Conservation (phyloP, 2,888 invertebrate genomes). For the Apantesis nais region DNA sequence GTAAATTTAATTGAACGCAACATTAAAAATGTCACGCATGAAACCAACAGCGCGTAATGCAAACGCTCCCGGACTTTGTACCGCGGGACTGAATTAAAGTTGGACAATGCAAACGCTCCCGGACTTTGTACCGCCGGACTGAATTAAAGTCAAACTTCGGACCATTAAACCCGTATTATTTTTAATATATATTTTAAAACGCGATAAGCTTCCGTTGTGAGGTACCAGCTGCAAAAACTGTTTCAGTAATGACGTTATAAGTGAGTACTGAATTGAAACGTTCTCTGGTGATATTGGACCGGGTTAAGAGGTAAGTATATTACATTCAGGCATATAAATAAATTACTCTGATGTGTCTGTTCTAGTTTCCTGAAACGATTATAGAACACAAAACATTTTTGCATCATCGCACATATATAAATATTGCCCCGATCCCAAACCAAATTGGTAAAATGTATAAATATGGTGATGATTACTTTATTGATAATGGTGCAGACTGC, state of each 20-base stretch:
- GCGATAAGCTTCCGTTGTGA: constrained; percentile 27
- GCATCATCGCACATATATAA: too few relatives aligned
- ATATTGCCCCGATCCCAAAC: too few relatives aligned
- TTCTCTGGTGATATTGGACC: background rate
- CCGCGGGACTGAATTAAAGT: too few relatives aligned
- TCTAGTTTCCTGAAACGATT: too few relatives aligned
- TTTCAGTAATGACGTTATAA: constrained; percentile 17
- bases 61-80: background rate
- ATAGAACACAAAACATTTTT: too few relatives aligned
- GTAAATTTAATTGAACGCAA: constrained; percentile 9
- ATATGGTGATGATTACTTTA: too few relatives aligned
- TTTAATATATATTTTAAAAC: constrained; percentile 29
- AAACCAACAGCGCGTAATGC: constrained; percentile 5
- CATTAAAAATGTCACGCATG: constrained; percentile 11
- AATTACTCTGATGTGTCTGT: background rate
- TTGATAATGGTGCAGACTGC: background rate
- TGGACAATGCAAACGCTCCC: background rate
- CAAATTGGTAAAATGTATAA: too few relatives aligned
- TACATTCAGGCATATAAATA: background rate
- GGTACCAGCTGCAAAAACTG: constrained; percentile 13
- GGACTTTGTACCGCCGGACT: background rate
- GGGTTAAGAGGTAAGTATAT: background rate
- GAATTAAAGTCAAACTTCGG: background rate
- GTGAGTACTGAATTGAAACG: background rate
- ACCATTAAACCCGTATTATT: constrained; percentile 20